Base-by-base conservation (phyloP, 2,797 vertebrate species). In the Gobio occitaniae region DNA sequence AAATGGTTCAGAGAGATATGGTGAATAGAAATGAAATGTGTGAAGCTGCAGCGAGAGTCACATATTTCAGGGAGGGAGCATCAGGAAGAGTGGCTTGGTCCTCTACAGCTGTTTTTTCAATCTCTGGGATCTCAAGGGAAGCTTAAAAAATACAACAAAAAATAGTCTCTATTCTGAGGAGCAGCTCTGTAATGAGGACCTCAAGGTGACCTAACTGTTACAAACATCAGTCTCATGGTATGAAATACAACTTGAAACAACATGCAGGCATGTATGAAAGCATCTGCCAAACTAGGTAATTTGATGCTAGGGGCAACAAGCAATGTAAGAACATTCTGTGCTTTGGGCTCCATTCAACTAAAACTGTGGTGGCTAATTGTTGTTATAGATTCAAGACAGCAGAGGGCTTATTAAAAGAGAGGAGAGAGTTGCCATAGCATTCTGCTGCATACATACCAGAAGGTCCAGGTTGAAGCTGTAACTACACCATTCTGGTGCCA, bases 351-450 rank as follows among this genome's bases (percentile, higher is more conserved):
- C 13, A 29, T 25, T 81, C 70, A 68, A 3, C 50, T 76, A 63
- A 82, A 63, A 44, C 63, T 78, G 47, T 61, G 50, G 52, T 66
- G 66, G 56, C 68, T 79, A 78, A 86, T 83, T 86, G 66, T 47
- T 83, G 85, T 65, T 86, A 78, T 83, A 54, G 66, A 83, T 82
- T 56, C 38, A 38, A 78, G 66, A 83, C 85, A 78, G 47, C 74
- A 66, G 74, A 76, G 76, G 11, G 82, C 69, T 84, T 61, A 75
- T 74, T 80, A 80, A 72, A 72, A 50, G 48, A 74, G 29, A 17
- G 36, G 21, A 59, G 38, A 47, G 36, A 41, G 65, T 41, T 77
- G 72, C n/a, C 41, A 50, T 41, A 65, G 19, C 74, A 3, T 21
- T 52, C 80, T 41, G 29, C 54, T 78, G 6, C 63, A 71, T 12